Percentiles rank a stretch among this genome's conserved stretches.
Conservation (phyloP, 2,113 vertebrate species). For the Thalassoma bifasciatum region DNA sequence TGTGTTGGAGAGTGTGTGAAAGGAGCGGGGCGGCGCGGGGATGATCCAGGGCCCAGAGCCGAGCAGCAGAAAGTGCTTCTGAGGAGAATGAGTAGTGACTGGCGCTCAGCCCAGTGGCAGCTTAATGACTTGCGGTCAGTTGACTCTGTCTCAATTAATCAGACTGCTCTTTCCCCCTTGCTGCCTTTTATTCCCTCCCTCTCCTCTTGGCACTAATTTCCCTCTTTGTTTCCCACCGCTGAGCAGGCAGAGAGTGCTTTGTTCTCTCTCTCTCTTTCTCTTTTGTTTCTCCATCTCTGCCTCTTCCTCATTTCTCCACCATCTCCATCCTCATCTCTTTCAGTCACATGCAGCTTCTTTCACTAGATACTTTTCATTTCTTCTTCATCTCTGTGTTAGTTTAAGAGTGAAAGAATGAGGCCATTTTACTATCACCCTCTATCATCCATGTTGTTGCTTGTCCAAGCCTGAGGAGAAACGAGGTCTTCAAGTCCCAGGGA, state of each 20-base stretch:
- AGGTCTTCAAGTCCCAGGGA: conserved; percentile 26
- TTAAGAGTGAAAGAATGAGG: conserved; percentile 73
- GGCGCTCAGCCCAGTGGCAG: conserved; percentile 75
- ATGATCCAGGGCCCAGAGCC: conserved; percentile 62
- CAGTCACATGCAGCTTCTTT: conserved; percentile 24
- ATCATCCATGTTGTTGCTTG: conserved; percentile 31
- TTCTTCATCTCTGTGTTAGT: conserved; percentile 44
- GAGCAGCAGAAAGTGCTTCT: conserved; percentile 53
- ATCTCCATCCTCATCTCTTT: conserved; percentile 14
- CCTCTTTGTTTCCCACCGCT: conserved; percentile 36
- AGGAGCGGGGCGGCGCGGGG: conserved; percentile 53
- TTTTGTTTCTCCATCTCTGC: conserved; percentile 52
- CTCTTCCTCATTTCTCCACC: conserved; percentile 26
- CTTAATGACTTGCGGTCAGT: conserved; percentile 83
- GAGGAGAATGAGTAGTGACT: conserved; percentile 80
- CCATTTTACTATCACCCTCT: conserved; percentile 54
- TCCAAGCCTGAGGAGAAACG: conserved; percentile 27
- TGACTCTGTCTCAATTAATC: conserved; percentile 84
- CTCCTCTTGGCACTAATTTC: conserved; percentile 58
- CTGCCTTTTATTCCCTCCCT: conserved; percentile 27
- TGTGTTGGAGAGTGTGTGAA: conserved; percentile 60
- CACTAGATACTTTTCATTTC: conserved; percentile 44
- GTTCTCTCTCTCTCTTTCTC: conserved; percentile 20
- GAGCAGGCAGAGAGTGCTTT: conserved; percentile 41
- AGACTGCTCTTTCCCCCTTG: conserved; percentile 70